These are phyloP conservation scores for Stichodactyla mertensii DNA, from an alignment of 64 coral and sea anemone genomes.

Conservation along the genomic window DNA sequence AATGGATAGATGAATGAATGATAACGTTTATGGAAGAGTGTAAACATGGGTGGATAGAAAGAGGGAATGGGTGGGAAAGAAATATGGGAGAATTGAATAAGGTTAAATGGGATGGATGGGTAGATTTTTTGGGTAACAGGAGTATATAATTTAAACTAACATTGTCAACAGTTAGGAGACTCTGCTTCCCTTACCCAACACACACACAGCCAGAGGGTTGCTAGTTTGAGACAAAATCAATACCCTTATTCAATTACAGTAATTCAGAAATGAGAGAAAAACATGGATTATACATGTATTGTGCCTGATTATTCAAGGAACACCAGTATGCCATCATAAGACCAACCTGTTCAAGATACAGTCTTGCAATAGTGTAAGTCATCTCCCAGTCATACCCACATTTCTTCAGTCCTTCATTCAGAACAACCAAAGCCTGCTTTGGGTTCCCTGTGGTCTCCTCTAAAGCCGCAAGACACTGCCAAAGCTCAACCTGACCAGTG, in stretches of 20 bases:
- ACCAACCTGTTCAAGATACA: slow-evolving; percentile 68
- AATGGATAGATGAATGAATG: not conserved
- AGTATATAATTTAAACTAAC: no score
- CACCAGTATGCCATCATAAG: not conserved
- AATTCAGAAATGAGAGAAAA: no score
- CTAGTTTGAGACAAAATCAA: no score
- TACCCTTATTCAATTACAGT: no score
- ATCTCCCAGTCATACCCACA: slow-evolving; percentile 58
- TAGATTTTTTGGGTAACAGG: no score
- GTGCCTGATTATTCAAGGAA: not conserved
- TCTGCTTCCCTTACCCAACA: not conserved
- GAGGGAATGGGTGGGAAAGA: no score
- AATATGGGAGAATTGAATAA: no score
- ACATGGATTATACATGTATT: no score
- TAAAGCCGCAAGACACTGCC: slow-evolving; percentile 68
- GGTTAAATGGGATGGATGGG: no score
- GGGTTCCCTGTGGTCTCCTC: slow-evolving; percentile 44
- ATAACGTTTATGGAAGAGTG: not conserved
- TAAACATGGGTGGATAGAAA: not conserved
- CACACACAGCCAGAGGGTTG: not conserved
- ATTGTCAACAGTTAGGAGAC: no score
- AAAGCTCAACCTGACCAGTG: slow-evolving; percentile 54
- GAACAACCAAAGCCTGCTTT: slow-evolving; percentile 26
- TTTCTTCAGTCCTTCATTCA: slow-evolving; percentile 60
- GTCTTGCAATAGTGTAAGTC: slow-evolving; percentile 60